Evolutionary conservation across 2,888 invertebrate genomes (phyloP).

Genomic region (Abscondita cerata): DNA sequence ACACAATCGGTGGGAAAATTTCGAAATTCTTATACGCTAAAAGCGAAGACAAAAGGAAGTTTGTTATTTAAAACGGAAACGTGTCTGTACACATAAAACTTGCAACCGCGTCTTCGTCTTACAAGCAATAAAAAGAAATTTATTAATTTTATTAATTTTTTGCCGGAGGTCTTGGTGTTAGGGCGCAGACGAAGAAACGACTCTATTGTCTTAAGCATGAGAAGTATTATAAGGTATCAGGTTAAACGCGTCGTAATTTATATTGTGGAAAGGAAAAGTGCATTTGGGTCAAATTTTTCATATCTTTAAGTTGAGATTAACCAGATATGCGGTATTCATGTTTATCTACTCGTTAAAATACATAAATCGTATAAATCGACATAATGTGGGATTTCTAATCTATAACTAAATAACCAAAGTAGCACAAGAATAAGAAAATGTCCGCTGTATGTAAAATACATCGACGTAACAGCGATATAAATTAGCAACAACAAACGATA

Average conservation of each 20-base stretch:
- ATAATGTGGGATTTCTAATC: slow-evolving; percentile 35
- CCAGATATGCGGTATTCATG: slow-evolving; percentile 18
- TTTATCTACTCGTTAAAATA: slow-evolving; percentile 23
- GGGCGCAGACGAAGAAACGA: slow-evolving; percentile 45
- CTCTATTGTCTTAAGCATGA: slow-evolving; percentile 50
- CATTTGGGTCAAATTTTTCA: slow-evolving; percentile 24
- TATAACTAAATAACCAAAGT: slow-evolving; percentile 33
- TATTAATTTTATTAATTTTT: slow-evolving; percentile 7
- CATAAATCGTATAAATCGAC: slow-evolving; percentile 32
- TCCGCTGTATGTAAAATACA: slow-evolving; percentile 41
- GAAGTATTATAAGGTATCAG: slow-evolving; percentile 53
- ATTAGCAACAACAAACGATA: slow-evolving; percentile 42
- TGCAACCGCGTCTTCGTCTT: background rate
- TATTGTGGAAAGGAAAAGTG: slow-evolving; percentile 35
- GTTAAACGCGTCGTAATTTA: slow-evolving; percentile 42
- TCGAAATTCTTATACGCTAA: slow-evolving; percentile 2
- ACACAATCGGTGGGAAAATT: background rate
- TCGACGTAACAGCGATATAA: slow-evolving; percentile 41
- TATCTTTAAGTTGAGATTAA: slow-evolving; percentile 13
- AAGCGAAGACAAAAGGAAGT: slow-evolving; percentile 19
- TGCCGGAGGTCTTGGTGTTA: slow-evolving; percentile 36
- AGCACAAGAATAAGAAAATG: slow-evolving; percentile 37
- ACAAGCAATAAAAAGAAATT: background rate
- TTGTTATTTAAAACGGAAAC: slow-evolving; percentile 22
- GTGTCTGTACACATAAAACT: slow-evolving; percentile 5